Evolutionary conservation across 2,797 vertebrate species (phyloP), one percentile per base, ranked within the genome.

Genomic region (Loris lydekkerianus): DNA sequence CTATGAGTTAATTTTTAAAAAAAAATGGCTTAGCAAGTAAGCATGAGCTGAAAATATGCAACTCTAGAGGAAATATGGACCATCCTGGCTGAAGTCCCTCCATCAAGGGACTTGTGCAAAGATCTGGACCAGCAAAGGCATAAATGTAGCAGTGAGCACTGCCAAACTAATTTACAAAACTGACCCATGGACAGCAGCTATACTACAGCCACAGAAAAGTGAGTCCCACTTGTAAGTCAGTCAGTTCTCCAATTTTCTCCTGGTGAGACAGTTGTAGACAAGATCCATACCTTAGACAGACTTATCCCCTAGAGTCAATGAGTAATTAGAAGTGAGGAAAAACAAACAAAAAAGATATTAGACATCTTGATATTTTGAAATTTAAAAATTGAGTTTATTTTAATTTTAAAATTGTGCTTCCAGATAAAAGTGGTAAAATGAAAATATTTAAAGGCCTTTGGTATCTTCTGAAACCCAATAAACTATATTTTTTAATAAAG

Each of bases 361-460:
- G 31, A 78, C 5, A 34, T 40, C 18, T 13, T 81, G 46, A 11
- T 60, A 11, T 27, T 91, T 80, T 46, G 27, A 95, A 96, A 78
- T 77, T 81, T 69, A 60, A 10, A 77, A 90, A 69, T 21, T 86
- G 13, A 77, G 7, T 43, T 83, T 21, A 49, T 69, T 90, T 90
- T 73, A 77, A 93, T 91, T 82, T 77, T 63, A 76, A 88, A 37
- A 37, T 53, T 58, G 60, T 87, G 27, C 85, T 75, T 83, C 23
- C 49, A 94, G 25, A 70, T 70, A 87, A 61, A 80, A 27, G n/a
- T 43, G 53, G 29, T 73, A 87, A 67, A 85, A 20, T 29, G n/a
- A 81, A 89, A 65, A 40, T 4, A 94, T 5, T 94, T 93, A 72
- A 10, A 86, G 27, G 23, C 15, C 21, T 65, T 25, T 53, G 34